A percentile compares a stretch with the other conserved stretches of the same genome.
These are phyloP conservation scores for Glaucopsyche alexis DNA, from an alignment of 2,888 invertebrate genomes.

Conservation along the genomic window DNA sequence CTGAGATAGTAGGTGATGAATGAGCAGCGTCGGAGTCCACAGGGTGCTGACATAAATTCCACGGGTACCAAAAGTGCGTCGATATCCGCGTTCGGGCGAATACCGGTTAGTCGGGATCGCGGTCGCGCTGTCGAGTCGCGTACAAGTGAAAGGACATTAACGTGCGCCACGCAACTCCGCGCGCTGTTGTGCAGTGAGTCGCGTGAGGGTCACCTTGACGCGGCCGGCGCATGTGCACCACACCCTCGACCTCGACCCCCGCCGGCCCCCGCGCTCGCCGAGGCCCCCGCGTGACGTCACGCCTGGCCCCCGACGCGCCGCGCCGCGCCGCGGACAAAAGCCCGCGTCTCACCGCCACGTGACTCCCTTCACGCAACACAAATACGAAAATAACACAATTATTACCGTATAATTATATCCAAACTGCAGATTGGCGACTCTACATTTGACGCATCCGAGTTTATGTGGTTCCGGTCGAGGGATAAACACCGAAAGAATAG, in stretches of 20 bases:
- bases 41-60: constrained; percentile 72
- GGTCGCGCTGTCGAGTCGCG: constrained; percentile 35
- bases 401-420: constrained; percentile 27
- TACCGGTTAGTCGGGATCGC: constrained; percentile 56
- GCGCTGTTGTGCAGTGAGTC: constrained; percentile 58
- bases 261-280: constrained; percentile 42
- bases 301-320: constrained; percentile 44
- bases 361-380: constrained; percentile 61
- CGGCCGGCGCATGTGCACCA: constrained; percentile 76
- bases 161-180: constrained; percentile 51
- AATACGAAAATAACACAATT: constrained; percentile 51
- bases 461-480: not conserved
- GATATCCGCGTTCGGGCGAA: constrained; percentile 65
- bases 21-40: constrained; percentile 76
- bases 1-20: constrained; percentile 75
- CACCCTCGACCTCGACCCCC: constrained; percentile 63
- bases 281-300: constrained; percentile 59
- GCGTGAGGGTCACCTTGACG: constrained; percentile 76
- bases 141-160: constrained; percentile 63
- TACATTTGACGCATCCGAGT: constrained; percentile 1
- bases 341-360: constrained; percentile 56
- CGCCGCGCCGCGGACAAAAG: constrained; percentile 39
- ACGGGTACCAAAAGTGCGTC: constrained; percentile 55
- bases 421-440: constrained; percentile 3
- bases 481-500: not conserved